Evolutionary conservation across 1,140 invertebrate species (phyloP), one percentile per base, ranked within the genome.

Genomic region (Odontomachus brunneus): DNA sequence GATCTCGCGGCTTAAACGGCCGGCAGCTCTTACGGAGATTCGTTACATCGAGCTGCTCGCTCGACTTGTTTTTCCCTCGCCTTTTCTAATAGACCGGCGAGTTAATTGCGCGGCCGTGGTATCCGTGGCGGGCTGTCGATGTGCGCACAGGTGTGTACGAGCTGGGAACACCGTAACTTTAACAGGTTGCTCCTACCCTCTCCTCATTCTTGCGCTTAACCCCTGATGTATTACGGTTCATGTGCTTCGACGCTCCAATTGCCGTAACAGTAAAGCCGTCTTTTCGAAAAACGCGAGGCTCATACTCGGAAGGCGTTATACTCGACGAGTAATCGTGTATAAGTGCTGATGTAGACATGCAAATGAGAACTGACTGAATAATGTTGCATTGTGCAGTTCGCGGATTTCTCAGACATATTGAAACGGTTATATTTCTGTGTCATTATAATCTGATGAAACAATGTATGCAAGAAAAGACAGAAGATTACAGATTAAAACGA

Each of bases 171-270:
- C 22, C 49, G n/a, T 51, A 44, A 80, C 51, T 80, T 44, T 71
- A 80, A 80, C 65, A 57, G 57, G 65, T 22, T 80, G 62, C 38
- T 57, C n/a, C 33, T 71, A 76, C n/a, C 55, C 49, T 71, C 22
- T 57, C 17, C 63, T 80, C 22, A 48, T 80, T 71, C 51, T 55
- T 59, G 22, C 75, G 38, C 51, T 80, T 80, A 71, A 80, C 65
- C 65, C 33, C 29, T 44, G 51, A 17, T 59, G 29, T 80, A 69
- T 80, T 80, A 80, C 51, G 75, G 75, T 80, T 80, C 75, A 80
- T 29, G 75, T 80, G 33, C 22, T n/a, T 80, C 60, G 74, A 66
- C 29, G 74, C 74, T 80, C 75, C 60, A 65, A 80, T 80, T 80
- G 51, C 51, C 65, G 69, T 67, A 80, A 69, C 75, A 80, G 75